Conservation (phyloP, 2,888 invertebrate species). For the Tinea trinotella region DNA sequence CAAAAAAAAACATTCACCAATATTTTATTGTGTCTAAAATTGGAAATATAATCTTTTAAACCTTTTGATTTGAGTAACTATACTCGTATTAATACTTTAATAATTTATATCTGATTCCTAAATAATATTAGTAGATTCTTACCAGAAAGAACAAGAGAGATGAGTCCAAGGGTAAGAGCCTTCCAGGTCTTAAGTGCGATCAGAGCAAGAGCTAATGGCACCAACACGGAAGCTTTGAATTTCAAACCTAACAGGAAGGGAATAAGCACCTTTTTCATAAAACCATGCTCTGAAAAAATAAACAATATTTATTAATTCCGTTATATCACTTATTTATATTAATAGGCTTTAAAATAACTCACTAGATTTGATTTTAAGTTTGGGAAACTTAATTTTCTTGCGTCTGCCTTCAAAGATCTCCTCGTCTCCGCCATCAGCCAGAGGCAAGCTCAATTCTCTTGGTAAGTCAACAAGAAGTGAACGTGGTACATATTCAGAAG, state of each 20-base stretch:
- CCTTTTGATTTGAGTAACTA: too few species aligned
- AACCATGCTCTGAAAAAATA: conserved; percentile 78
- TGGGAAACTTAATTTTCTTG: conserved; percentile 68
- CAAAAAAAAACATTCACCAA: too few species aligned
- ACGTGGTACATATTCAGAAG: conserved; percentile 75
- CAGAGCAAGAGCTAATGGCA: conserved; percentile 84
- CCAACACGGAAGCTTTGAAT: conserved; percentile 87
- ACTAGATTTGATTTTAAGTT: conserved; percentile 68
- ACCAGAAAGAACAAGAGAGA: conserved; percentile 87
- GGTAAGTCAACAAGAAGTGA: conserved; percentile 76
- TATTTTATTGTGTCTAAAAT: too few species aligned
- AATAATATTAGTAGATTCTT: conserved; percentile 25
- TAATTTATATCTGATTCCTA: too few species aligned
- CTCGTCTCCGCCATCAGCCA: conserved; percentile 72
- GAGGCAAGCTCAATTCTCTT: conserved; percentile 78
- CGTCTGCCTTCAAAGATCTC: conserved; percentile 59
- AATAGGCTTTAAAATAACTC: not conserved
- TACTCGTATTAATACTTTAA: too few species aligned
- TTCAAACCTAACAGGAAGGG: conserved; percentile 90
- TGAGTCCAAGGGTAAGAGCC: conserved; percentile 86
- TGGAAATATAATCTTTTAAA: too few species aligned
- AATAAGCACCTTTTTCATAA: conserved; percentile 87
- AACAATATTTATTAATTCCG: conserved; percentile 4
- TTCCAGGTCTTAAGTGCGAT: conserved; percentile 93
- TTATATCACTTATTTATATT: not conserved